Evolutionary conservation across 1,140 invertebrate species (phyloP).

Genomic region (Araneus ventricosus): DNA sequence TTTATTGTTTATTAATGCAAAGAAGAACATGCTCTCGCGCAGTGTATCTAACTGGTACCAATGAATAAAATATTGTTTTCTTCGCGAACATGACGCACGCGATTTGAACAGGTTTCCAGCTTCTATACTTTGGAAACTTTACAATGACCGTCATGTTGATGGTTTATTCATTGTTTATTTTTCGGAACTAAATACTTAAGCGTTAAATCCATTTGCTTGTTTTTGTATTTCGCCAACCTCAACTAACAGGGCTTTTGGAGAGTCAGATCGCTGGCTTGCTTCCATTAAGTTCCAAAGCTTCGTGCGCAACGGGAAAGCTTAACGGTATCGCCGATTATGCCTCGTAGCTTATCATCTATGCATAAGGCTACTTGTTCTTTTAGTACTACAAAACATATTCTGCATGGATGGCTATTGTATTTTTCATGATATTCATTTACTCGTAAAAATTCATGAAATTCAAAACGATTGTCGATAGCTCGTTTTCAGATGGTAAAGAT

Average conservation of each 20-base stretch:
- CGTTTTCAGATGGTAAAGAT: background rate
- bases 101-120: background rate
- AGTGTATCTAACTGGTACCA: conserved; percentile 65
- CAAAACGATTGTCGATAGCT: background rate
- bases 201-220: conserved; percentile 47
- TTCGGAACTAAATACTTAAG: conserved; percentile 51
- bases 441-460: conserved; percentile 47
- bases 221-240: conserved; percentile 22
- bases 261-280: background rate
- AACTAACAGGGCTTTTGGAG: background rate
- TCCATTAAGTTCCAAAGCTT: background rate
- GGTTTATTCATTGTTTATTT: conserved; percentile 61
- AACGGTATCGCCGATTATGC: background rate
- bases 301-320: background rate
- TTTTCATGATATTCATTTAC: conserved; percentile 32
- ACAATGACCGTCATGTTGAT: conserved; percentile 39
- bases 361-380: conserved; percentile 22
- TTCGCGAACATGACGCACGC: conserved; percentile 35
- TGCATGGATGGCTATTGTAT: background rate
- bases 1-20: conserved; percentile 75
- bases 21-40: conserved; percentile 46
- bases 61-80: conserved; percentile 73
- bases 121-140: background rate
- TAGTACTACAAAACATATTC: background rate
- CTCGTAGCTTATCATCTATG: background rate